These are phyloP conservation scores for Contarinia nasturtii DNA, from an alignment of 1,140 invertebrate genomes.

Conservation along the genomic window DNA sequence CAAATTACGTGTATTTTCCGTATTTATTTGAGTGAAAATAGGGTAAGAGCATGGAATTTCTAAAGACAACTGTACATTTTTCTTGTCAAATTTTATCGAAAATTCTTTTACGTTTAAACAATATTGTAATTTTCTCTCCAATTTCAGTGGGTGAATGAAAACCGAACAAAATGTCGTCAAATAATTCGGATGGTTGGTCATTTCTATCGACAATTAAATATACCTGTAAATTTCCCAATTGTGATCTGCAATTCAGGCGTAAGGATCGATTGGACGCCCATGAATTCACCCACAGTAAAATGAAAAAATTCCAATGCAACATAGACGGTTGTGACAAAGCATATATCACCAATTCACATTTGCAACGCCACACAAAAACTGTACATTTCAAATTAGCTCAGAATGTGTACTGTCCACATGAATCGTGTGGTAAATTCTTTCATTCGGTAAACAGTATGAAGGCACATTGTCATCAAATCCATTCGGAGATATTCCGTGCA, in stretches of 20 bases:
- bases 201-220: background rate
- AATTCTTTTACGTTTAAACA: too few species aligned
- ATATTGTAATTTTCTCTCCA: too few species aligned
- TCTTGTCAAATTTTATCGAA: too few species aligned
- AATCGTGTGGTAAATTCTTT: conserved; percentile 16
- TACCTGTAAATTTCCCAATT: background rate
- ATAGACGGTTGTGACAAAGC: conserved; percentile 15
- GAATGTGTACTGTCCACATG: conserved; percentile 11
- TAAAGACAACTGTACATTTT: too few species aligned
- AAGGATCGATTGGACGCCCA: background rate
- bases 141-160: too few species aligned
- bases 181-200: too few species aligned
- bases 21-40: too few species aligned
- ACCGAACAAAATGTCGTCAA: too few species aligned
- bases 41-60: too few species aligned
- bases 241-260: background rate
- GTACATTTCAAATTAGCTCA: conserved; percentile 12
- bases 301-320: conserved; percentile 6
- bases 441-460: conserved; percentile 13
- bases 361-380: conserved; percentile 16
- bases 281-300: background rate
- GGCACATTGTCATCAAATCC: conserved; percentile 15
- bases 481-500: conserved; percentile 12
- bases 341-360: conserved; percentile 16
- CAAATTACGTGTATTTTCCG: too few species aligned